Base-by-base conservation (phyloP, 2,113 vertebrate species). In the Chionis minor region DNA sequence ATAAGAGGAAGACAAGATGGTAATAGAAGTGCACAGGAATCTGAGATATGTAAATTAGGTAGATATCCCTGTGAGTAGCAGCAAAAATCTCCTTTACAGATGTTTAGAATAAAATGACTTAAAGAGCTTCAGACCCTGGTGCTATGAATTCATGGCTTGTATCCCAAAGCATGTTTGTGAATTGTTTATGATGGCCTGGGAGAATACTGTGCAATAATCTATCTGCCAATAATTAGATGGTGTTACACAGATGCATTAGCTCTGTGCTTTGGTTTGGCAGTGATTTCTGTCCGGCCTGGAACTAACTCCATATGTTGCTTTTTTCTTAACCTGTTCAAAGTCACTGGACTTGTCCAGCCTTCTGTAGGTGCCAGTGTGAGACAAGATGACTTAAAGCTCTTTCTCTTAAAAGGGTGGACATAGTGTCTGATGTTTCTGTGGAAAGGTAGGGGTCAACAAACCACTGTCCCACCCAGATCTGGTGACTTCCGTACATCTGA, bases 201-300 rank as follows among this genome's bases (percentile, higher is more conserved):
- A 88, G 88, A 69, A 58, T 54, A 27, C 52, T 88, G 67, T 93
- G 95, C 52, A 81, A 92, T 92, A 91, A 96, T 96, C 91, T 78
- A n/a, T 91, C 73, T 96, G 89, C 93, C 84, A 95, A 65, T 89
- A 92, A 92, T 77, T 78, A 86, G 81, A 47, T 65, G 61, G 81
- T 47, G 69, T n/a, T 96, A 65, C 65, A 95, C 56, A 85, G 78
- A 79, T 61, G 33, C 28, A 28, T 81, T 90, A 81, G 42, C 32
- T 79, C 78, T 89, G 65, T 63, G 9, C 52, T 92, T 89, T 87
- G 65, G 79, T 92, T 91, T 85, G 83, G n/a, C 61, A 92, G 33
- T 89, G 35, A 65, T 85, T 86, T 88, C 42, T 89, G 18, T 81
- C 73, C 94, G 88, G 38, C 69, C 51, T 74, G n/a, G 51, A 81